Conservation (phyloP, 2,113 vertebrate species). For the Calidris pugnax region DNA sequence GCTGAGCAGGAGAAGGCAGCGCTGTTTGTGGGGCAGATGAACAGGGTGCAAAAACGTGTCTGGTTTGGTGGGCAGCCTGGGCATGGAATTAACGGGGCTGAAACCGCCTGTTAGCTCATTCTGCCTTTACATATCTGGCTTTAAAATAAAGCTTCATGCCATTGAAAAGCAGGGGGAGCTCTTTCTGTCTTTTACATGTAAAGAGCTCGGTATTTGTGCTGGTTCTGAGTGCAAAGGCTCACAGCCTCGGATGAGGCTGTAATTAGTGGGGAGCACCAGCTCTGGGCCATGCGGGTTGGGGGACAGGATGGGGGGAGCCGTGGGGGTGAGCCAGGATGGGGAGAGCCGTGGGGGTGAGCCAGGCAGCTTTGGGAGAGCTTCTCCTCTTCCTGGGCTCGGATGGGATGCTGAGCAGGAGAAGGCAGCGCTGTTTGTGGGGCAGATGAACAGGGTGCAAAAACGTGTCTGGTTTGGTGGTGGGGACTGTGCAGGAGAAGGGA, state of each 20-base stretch:
- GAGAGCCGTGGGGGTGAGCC: not conserved
- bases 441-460: not conserved
- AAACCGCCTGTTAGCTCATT: not conserved
- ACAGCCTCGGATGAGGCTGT: not conserved
- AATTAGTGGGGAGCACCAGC: not conserved
- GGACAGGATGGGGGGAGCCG: too few species aligned
- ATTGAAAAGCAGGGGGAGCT: not conserved
- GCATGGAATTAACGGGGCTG: not conserved
- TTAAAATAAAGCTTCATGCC: not conserved
- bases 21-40: not conserved
- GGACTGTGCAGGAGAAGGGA: rapidly evolving
- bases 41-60: not conserved
- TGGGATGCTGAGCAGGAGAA: not conserved
- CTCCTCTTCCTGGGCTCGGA: not conserved
- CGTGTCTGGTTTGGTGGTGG: not conserved
- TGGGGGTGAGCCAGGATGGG: too few species aligned
- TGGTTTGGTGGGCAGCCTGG: not conserved
- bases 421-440: not conserved
- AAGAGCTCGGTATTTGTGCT: not conserved
- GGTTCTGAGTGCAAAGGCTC: not conserved
- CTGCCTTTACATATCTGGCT: not conserved
- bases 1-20: not conserved
- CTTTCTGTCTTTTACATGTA: not conserved
- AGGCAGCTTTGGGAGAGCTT: not conserved
- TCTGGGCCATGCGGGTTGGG: not conserved